Percentiles rank a stretch among this genome's conserved stretches.
Conservation (phyloP, 2,888 invertebrate genomes). For the Synergus gifuensis region DNA sequence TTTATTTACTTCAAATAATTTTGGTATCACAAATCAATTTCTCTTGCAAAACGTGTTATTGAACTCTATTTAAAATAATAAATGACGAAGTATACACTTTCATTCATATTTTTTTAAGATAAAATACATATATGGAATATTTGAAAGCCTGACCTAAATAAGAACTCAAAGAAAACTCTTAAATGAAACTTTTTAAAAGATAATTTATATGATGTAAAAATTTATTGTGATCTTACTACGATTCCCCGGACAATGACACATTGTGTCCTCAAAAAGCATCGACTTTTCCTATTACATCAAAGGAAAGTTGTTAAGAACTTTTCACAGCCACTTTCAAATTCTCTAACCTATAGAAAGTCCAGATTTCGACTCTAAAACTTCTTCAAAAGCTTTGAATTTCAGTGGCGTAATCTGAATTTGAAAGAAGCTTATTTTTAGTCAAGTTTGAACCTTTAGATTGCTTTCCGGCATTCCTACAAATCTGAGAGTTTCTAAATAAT, state of each 20-base stretch:
- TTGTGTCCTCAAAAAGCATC: slow-evolving; percentile 14
- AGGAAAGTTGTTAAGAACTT: not conserved
- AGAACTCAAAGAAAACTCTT: not conserved
- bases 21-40: not conserved
- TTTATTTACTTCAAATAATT: not conserved
- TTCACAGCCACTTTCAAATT: slow-evolving; percentile 9
- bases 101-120: too few species aligned
- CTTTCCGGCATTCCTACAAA: slow-evolving; percentile 2
- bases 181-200: not conserved
- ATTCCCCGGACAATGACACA: not conserved
- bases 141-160: not conserved
- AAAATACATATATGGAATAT: too few species aligned
- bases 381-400: slow-evolving; percentile 39
- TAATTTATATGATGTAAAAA: not conserved
- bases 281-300: slow-evolving; percentile 1
- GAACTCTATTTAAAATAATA: too few species aligned
- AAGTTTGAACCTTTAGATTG: slow-evolving; percentile 17
- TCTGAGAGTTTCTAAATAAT: not conserved
- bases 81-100: too few species aligned
- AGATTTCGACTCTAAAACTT: slow-evolving; percentile 26
- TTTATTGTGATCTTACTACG: not conserved
- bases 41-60: too few species aligned
- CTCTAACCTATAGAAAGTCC: slow-evolving; percentile 19
- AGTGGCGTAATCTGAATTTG: slow-evolving; percentile 30
- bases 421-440: slow-evolving; percentile 34